Evolutionary conservation across 92 coral and sea anemone genomes (phyloP).

Genomic region (Siderastrea radians): DNA sequence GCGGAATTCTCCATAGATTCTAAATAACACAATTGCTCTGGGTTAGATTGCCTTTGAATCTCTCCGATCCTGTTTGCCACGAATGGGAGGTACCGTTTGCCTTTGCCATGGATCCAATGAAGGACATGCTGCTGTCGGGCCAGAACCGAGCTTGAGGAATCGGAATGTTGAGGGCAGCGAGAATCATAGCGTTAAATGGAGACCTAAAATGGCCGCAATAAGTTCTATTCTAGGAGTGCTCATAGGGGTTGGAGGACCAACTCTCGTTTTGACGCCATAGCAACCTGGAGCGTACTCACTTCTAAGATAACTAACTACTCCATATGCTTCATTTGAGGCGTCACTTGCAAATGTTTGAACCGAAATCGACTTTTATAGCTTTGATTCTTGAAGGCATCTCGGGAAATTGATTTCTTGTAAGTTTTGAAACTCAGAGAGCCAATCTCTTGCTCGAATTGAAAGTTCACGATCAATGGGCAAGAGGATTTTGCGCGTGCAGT

Average conservation of each 20-base stretch:
- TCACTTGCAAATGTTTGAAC: slow-evolving; percentile 41
- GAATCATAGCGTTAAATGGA: slow-evolving; percentile 18
- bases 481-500: slow-evolving; percentile 53
- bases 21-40: slow-evolving; percentile 62
- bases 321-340: slow-evolving; percentile 65
- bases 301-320: slow-evolving; percentile 53
- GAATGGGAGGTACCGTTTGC: slow-evolving; percentile 47
- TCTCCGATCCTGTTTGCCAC: slow-evolving; percentile 68
- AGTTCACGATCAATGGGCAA: slow-evolving; percentile 47
- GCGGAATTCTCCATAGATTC: slow-evolving; percentile 55
- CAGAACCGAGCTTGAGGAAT: not conserved
- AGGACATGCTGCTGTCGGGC: slow-evolving; percentile 54
- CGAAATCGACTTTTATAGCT: slow-evolving; percentile 3
- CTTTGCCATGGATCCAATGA: slow-evolving; percentile 30
- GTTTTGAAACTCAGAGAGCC: slow-evolving; percentile 52
- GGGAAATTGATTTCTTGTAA: slow-evolving; percentile 46
- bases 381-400: slow-evolving; percentile 38
- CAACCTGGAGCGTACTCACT: slow-evolving; percentile 40
- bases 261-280: slow-evolving; percentile 50
- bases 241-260: slow-evolving; percentile 54
- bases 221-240: slow-evolving; percentile 63
- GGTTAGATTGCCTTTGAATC: slow-evolving; percentile 43
- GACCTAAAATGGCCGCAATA: slow-evolving; percentile 62
- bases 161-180: not conserved
- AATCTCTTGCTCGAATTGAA: slow-evolving; percentile 28